Base-by-base conservation (phyloP, 2,888 invertebrate species). In the Ischnus inquisitorius region DNA sequence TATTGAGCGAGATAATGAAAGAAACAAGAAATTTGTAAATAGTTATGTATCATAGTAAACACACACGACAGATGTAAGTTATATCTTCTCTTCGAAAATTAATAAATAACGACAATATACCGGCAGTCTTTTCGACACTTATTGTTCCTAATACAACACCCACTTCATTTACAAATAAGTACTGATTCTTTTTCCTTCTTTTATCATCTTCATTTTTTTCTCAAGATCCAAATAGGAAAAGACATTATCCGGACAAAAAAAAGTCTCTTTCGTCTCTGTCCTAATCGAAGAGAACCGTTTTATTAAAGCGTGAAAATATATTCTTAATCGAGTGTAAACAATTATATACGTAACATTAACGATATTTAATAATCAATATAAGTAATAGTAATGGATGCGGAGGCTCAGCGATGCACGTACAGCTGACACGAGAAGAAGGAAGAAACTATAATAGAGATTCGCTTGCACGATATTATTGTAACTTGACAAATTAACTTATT, bases 61-160 rank as follows among this genome's bases (percentile, higher is more conserved):
- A 83, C 80, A 83, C 65, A 76, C 46, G 67, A 89, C 87, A 89
- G 88, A 90, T 90, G 90, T 92, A 92, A 92, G 91, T 91, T 89
- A 92, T 84, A 85, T 89, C 88, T 87, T 90, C 88, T 91, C 89
- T 91, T 89, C 80, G 88, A 91, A 60, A 90, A 89, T 89, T 90
- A 92, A 92, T 92, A 92, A 92, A 92, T 92, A 91, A 91, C 85
- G 92, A 92, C 90, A 92, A 92, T 92, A 92, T 92, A 90, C 79
- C 82, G 85, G 88, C 74, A 81, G 48, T 69, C 8, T 76, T 41
- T 46, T 79, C 28, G 16, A 75, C 25, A 71, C 65, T 77, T 19
- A 64, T 54, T 22, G 4, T 22, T 22, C 12, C 22, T 54, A 10
- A 54, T 2, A 19, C 19, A 22, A 22, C 19, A 22, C 54, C 10